Percentiles rank a stretch among this genome's conserved stretches.
These are phyloP conservation scores for Bedellia somnulentella DNA, from an alignment of 2,888 invertebrate species.

Conservation along the genomic window DNA sequence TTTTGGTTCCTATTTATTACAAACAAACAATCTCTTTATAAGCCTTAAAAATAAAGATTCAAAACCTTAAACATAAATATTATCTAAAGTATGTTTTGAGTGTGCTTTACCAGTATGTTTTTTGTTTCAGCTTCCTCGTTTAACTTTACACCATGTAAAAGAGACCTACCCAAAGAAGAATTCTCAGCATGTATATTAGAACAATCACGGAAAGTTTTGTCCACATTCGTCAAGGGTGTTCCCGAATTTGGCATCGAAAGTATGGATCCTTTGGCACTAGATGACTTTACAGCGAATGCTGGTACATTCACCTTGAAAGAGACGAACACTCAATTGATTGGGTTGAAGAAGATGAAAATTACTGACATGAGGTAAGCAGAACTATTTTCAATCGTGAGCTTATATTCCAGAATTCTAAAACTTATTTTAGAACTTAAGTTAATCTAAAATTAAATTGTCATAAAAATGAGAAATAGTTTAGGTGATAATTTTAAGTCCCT, in stretches of 20 bases:
- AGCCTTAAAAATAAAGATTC: too few relatives aligned
- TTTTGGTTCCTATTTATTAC: too few relatives aligned
- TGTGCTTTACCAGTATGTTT: constrained; percentile 1
- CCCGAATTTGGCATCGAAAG: constrained; percentile 11
- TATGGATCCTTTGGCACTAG: constrained; percentile 11
- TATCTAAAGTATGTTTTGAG: too few relatives aligned
- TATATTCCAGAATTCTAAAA: too few relatives aligned
- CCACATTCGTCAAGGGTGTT: constrained; percentile 10
- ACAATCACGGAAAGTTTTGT: constrained; percentile 9
- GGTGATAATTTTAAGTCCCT: too few relatives aligned
- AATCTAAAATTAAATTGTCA: too few relatives aligned
- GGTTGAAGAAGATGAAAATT: constrained; percentile 12
- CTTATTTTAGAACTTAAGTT: too few relatives aligned
- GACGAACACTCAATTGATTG: constrained; percentile 12
- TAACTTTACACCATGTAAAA: constrained; percentile 11
- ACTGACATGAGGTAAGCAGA: constrained; percentile 12
- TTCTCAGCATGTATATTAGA: constrained; percentile 11
- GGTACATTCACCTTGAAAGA: constrained; percentile 12
- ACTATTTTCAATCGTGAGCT: too few relatives aligned
- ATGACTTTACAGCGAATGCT: constrained; percentile 10
- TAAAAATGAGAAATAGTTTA: too few relatives aligned
- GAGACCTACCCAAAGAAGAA: constrained; percentile 7
- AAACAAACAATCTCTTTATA: too few relatives aligned
- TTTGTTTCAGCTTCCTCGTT: constrained; percentile 10
- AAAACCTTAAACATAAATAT: too few relatives aligned